A percentile compares a stretch with the other conserved stretches of the same genome.
Conservation (phyloP, 1,140 invertebrate species). For the Lordiphosa stackelbergi region DNA sequence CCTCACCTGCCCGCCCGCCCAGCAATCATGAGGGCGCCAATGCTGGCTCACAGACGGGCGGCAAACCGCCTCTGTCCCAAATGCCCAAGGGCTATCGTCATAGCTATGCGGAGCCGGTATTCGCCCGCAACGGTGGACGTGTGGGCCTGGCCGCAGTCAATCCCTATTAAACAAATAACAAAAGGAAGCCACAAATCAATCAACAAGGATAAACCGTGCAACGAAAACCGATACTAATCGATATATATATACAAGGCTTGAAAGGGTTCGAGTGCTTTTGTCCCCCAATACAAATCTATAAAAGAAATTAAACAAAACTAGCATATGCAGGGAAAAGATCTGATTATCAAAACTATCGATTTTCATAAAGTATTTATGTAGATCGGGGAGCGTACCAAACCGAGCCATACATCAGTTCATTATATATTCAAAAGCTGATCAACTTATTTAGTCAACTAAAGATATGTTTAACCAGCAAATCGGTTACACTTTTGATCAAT, state of each 20-base stretch:
- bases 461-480: too few relatives aligned
- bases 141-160: constrained; percentile 75
- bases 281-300: too few relatives aligned
- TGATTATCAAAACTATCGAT: too few relatives aligned
- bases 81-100: constrained; percentile 78
- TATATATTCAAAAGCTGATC: too few relatives aligned
- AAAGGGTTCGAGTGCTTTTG: too few relatives aligned
- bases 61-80: constrained; percentile 51
- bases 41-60: constrained; percentile 11
- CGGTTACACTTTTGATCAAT: too few relatives aligned
- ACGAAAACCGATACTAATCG: constrained; percentile 40
- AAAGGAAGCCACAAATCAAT: neutral
- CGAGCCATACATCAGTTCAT: too few relatives aligned
- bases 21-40: constrained; percentile 13
- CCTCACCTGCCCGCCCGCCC: constrained; percentile 50
- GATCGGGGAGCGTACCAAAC: too few relatives aligned
- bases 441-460: too few relatives aligned
- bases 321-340: constrained; percentile 2
- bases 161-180: constrained; percentile 50
- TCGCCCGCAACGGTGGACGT: constrained; percentile 66
- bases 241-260: neutral
- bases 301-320: too few relatives aligned
- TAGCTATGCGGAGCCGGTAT: constrained; percentile 79
- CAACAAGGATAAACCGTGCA: constrained; percentile 31
- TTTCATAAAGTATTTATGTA: too few relatives aligned